Base-by-base conservation (phyloP, 2,113 vertebrate genomes). In the Pelvicachromis taeniatus region DNA sequence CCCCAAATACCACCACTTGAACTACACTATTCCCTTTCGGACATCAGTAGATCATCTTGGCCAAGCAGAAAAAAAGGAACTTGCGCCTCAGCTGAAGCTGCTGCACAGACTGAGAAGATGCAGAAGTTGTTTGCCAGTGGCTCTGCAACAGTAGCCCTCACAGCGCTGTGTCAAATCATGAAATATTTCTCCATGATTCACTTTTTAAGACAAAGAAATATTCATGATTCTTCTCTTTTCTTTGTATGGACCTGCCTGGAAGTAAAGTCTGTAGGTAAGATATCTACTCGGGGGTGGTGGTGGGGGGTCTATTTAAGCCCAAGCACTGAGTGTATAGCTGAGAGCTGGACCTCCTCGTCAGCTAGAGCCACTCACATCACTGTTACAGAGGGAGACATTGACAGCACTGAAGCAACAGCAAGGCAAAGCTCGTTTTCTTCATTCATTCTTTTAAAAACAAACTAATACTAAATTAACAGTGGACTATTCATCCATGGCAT, bases 331-430 rank as follows among this genome's bases (percentile, higher is more conserved):
- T 29, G 33, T 77, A 56, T 48, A 91, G 88, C 92, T 68, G 81
- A 87, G 86, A 40, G n/a, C 94, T 89, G 88, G 87, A 94, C 87
- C 50, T 87, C 90, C 58, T 93, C 88, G 61, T 92, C 91, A 89
- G 85, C 86, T 85, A 40, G 33, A 75, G 81, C 78, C 77, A 50
- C 77, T 85, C 61, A 16, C 81, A 70, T 55, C 84, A 65, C 77
- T 65, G 68, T 70, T 75, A 80, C 70, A 77, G 82, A 81, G 77
- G 53, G 78, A 80, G 61, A 68, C 9, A n/a, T 90, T 6, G 42
- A 87, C 70, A 83, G 79, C 79, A 90, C 85, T 80, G 77, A 87
- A 75, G 68, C 68, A 12, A 88, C 81, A 85, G 82, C 92, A 91
- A 94, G 87, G 89, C 88, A 88, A 84, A 90, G 86, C 86, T 82